Evolutionary conservation across 2,113 vertebrate species (phyloP).

Genomic region (Atrichornis clamosus): DNA sequence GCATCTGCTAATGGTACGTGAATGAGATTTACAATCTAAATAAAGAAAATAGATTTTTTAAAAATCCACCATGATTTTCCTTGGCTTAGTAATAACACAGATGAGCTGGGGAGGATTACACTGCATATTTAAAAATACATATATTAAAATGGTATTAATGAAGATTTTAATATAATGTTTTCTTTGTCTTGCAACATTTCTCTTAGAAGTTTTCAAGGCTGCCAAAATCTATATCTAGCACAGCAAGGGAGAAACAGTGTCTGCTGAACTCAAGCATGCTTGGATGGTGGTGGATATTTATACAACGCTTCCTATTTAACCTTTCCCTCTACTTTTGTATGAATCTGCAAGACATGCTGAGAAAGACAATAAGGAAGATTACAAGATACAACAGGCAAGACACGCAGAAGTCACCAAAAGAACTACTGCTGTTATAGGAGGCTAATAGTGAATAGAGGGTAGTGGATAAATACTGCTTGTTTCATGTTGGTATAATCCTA

Average conservation of each 20-base stretch:
- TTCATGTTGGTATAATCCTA: background rate
- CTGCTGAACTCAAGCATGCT: background rate
- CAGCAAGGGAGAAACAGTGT: background rate
- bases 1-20: background rate
- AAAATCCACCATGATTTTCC: background rate
- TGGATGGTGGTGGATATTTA: background rate
- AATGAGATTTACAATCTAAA: background rate
- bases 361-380: constrained; percentile 20
- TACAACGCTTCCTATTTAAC: background rate
- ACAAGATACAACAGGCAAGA: background rate
- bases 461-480: constrained; percentile 1
- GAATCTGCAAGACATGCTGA: background rate
- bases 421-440: background rate
- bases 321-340: constrained; percentile 21
- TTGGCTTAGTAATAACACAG: background rate
- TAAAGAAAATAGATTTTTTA: background rate
- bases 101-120: background rate
- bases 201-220: background rate
- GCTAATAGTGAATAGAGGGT: background rate
- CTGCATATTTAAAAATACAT: background rate
- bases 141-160: background rate
- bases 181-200: background rate
- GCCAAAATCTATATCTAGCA: constrained; percentile 17
- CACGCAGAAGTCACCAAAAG: background rate
- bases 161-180: background rate